These are phyloP conservation scores for Periparus ater DNA, from an alignment of 2,797 vertebrate species.

Conservation along the genomic window DNA sequence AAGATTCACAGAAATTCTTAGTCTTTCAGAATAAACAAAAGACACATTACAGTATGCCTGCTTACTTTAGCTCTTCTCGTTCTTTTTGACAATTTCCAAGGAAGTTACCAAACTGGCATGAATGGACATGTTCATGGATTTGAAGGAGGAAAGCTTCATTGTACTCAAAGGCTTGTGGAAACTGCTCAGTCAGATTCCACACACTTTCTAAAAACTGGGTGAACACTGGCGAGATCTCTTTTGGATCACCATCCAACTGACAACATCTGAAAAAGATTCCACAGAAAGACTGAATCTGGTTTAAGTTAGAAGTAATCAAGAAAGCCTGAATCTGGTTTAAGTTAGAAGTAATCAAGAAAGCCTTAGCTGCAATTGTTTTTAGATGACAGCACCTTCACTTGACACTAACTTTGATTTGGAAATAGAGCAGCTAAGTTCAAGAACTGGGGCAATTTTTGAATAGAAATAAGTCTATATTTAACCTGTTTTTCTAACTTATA, in stretches of 20 bases:
- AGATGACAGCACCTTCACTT: neutral
- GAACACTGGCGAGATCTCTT: slow-evolving; percentile 95
- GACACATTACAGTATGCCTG: neutral
- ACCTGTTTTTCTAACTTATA: neutral
- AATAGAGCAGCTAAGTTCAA: neutral
- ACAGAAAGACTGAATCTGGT: neutral
- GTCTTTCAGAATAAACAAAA: neutral
- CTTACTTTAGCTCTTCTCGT: slow-evolving; percentile 94
- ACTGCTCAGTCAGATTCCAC: slow-evolving; percentile 95
- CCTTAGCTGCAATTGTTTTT: neutral
- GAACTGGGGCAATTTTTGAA: neutral
- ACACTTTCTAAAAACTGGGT: slow-evolving; percentile 97
- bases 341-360: neutral
- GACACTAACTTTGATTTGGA: neutral
- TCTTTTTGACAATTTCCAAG: slow-evolving; percentile 94
- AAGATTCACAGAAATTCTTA: neutral
- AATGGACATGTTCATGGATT: slow-evolving; percentile 96
- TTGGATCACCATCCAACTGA: slow-evolving; percentile 92
- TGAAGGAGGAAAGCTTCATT: slow-evolving; percentile 97
- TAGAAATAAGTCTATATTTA: slow-evolving; percentile 30
- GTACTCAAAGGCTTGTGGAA: slow-evolving; percentile 94
- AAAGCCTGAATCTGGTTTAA: neutral
- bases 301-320: neutral
- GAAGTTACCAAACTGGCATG: slow-evolving; percentile 98
- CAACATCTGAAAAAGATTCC: slow-evolving; percentile 84